A percentile compares a stretch with the other conserved stretches of the same genome.
These are phyloP conservation scores for Daktulosphaira vitifoliae DNA, from an alignment of 1,140 invertebrate species.

Conservation along the genomic window DNA sequence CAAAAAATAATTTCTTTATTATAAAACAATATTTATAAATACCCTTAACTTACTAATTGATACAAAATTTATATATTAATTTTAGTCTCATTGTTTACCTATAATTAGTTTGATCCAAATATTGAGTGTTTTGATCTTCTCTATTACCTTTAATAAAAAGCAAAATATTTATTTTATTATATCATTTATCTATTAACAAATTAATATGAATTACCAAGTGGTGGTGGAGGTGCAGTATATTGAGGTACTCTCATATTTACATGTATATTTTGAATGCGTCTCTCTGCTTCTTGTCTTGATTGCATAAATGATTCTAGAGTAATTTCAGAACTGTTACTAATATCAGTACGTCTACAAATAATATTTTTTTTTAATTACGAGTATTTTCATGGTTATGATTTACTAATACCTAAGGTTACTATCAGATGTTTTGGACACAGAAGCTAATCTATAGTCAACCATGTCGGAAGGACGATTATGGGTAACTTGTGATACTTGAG, in stretches of 20 bases:
- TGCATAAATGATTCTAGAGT: slow-evolving; percentile 68
- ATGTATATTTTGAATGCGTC: slow-evolving; percentile 38
- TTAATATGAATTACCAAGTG: slow-evolving; percentile 11
- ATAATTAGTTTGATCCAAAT: slow-evolving; percentile 21
- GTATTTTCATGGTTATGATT: no score
- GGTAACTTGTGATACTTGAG: slow-evolving; percentile 26
- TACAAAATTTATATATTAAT: no score
- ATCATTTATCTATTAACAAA: neutral
- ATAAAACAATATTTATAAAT: no score
- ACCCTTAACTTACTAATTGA: no score
- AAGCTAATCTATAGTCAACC: slow-evolving; percentile 41
- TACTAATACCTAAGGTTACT: slow-evolving; percentile 19
- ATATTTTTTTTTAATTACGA: no score
- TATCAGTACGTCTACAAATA: neutral
- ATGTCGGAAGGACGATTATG: slow-evolving; percentile 39
- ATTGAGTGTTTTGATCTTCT: slow-evolving; percentile 13
- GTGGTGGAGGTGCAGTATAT: slow-evolving; percentile 34
- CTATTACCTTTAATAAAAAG: slow-evolving; percentile 5
- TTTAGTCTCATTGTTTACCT: no score
- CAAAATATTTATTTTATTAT: no score
- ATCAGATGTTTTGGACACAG: slow-evolving; percentile 35
- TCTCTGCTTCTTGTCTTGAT: slow-evolving; percentile 59
- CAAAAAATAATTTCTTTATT: no score
- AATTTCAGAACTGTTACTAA: slow-evolving; percentile 41
- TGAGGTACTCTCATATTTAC: slow-evolving; percentile 32